Evolutionary conservation across 1,140 invertebrate species (phyloP).

Genomic region (Monomorium pharaonis): DNA sequence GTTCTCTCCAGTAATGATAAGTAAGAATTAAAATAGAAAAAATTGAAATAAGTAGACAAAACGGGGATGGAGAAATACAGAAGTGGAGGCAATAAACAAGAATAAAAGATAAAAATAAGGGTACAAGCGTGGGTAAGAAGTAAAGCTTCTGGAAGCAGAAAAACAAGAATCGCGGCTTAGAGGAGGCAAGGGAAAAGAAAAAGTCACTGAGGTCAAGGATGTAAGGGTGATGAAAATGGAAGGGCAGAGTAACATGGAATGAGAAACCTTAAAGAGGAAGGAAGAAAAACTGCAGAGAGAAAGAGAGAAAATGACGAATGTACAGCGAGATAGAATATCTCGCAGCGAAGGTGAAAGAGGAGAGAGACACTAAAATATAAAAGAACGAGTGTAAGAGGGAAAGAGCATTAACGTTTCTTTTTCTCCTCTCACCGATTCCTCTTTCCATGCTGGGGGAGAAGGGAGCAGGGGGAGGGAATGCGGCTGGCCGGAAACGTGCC

Average conservation of each 20-base stretch:
- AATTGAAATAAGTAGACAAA: neutral
- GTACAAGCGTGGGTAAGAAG: neutral
- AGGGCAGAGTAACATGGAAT: neutral
- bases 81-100: neutral
- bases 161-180: neutral
- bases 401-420: constrained; percentile 50
- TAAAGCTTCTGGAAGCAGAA: neutral
- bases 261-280: neutral
- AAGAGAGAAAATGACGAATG: neutral
- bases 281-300: neutral
- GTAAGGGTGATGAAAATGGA: constrained; percentile 16
- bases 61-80: neutral
- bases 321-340: neutral
- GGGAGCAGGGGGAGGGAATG: neutral
- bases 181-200: neutral
- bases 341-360: neutral
- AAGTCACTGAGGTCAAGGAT: constrained; percentile 1
- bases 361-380: constrained; percentile 2
- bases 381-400: constrained; percentile 1
- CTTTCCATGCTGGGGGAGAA: neutral
- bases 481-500: constrained; percentile 41
- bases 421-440: neutral
- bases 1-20: neutral
- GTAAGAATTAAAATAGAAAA: neutral
- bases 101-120: constrained; percentile 11